These are phyloP conservation scores for Leucophora obtusa DNA, from an alignment of 2,888 invertebrate genomes.

Conservation along the genomic window DNA sequence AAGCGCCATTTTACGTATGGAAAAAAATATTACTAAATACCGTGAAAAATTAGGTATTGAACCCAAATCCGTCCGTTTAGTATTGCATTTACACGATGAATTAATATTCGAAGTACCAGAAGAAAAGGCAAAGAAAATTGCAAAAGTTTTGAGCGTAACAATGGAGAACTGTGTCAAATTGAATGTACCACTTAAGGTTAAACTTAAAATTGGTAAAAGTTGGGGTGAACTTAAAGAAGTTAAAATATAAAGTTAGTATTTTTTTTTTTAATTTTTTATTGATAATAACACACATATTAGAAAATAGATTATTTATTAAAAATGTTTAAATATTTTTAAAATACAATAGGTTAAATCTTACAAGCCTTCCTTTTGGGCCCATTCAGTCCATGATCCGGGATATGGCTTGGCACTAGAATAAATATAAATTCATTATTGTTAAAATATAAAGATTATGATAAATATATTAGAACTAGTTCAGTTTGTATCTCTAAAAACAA, in stretches of 20 bases:
- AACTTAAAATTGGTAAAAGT: conserved; percentile 87
- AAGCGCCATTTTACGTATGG: conserved; percentile 90
- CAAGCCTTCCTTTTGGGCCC: conserved; percentile 74
- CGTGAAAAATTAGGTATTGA: conserved; percentile 70
- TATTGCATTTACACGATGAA: conserved; percentile 97
- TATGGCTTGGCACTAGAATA: conserved; percentile 75
- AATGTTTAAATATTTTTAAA: neutral
- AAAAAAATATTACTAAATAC: conserved; percentile 80
- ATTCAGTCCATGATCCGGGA: conserved; percentile 78
- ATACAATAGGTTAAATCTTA: conserved; percentile 34
- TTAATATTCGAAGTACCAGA: conserved; percentile 92
- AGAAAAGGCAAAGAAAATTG: conserved; percentile 81
- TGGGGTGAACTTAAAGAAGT: conserved; percentile 84
- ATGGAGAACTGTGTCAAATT: conserved; percentile 90
- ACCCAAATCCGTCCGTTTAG: conserved; percentile 81
- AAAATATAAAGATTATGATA: neutral
- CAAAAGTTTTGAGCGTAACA: conserved; percentile 83
- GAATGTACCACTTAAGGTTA: conserved; percentile 91
- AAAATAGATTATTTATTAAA: neutral
- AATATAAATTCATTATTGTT: neutral
- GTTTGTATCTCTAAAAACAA: too few relatives aligned
- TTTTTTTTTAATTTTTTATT: too few relatives aligned
- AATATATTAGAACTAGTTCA: conserved; percentile 3
- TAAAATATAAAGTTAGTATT: conserved; percentile 66
- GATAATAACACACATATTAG: conserved; percentile 9